These are phyloP conservation scores for Drosophila mauritiana DNA, from an alignment of 1,140 invertebrate species.

Conservation along the genomic window DNA sequence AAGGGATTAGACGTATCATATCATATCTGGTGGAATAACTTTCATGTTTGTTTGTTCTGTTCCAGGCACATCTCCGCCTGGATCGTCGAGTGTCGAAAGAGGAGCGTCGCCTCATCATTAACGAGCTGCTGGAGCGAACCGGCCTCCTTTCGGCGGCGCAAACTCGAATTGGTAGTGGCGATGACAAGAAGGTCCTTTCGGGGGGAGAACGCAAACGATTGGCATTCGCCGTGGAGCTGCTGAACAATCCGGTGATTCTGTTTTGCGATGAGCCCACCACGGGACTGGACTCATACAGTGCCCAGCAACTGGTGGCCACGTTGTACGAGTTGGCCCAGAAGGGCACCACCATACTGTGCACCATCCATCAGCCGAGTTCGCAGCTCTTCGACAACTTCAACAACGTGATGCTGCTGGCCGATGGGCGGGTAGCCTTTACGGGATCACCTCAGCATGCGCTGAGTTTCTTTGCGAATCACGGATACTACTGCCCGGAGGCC, in stretches of 20 bases:
- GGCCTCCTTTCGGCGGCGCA: constrained; percentile 89
- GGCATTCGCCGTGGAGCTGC: constrained; percentile 96
- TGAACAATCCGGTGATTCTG: constrained; percentile 96
- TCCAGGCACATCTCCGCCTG: constrained; percentile 92
- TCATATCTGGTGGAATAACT: no score
- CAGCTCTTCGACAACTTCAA: constrained; percentile 96
- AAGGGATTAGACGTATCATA: no score
- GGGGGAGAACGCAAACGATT: constrained; percentile 97
- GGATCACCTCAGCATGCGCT: constrained; percentile 91
- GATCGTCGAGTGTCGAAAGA: constrained; percentile 87
- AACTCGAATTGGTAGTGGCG: constrained; percentile 90
- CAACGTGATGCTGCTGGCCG: constrained; percentile 93
- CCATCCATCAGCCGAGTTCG: constrained; percentile 97
- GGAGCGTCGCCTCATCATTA: constrained; percentile 89
- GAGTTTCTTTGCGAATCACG: constrained; percentile 92
- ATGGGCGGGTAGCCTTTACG: constrained; percentile 95
- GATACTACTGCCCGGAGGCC: constrained; percentile 91
- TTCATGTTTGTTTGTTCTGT: no score
- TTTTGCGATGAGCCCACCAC: constrained; percentile 99
- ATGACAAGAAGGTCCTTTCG: constrained; percentile 93
- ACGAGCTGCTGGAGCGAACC: constrained; percentile 89
- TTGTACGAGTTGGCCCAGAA: constrained; percentile 88
- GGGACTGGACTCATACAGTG: constrained; percentile 96
- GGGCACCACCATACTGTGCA: constrained; percentile 95
- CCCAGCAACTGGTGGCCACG: constrained; percentile 92